phyloP scores from a whole-genome alignment of 2,797 vertebrate species.

The Enteromius afrohamiltoni region DNA sequence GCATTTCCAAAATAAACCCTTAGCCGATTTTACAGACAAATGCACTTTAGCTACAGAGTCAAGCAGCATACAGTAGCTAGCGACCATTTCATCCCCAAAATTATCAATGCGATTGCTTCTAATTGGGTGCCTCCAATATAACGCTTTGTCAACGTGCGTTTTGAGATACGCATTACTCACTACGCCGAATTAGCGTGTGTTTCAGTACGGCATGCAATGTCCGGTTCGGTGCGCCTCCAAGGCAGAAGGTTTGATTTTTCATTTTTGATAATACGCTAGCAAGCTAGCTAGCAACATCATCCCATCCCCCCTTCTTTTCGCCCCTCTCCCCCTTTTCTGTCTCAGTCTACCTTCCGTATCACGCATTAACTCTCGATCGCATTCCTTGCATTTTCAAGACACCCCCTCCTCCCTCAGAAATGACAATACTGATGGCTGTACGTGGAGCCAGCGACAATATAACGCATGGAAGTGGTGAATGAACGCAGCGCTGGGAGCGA shows the following conservation, averaged over 20 bases:
- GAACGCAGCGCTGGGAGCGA: constrained; percentile 38
- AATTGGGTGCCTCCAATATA: constrained; percentile 57
- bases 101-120: constrained; percentile 53
- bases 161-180: constrained; percentile 55
- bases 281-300: constrained; percentile 62
- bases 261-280: constrained; percentile 59
- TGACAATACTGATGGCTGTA: constrained; percentile 73
- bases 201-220: constrained; percentile 54
- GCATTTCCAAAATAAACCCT: constrained; percentile 21
- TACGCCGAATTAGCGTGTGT: constrained; percentile 44
- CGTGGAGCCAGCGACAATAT: constrained; percentile 66
- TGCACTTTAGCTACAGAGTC: constrained; percentile 46
- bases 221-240: constrained; percentile 42
- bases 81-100: constrained; percentile 50
- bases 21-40: constrained; percentile 37
- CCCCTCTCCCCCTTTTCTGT: constrained; percentile 62
- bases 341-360: constrained; percentile 68
- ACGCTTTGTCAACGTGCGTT: constrained; percentile 59
- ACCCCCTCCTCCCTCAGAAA: constrained; percentile 61
- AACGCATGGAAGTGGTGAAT: constrained; percentile 57
- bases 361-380: constrained; percentile 74
- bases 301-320: constrained; percentile 70
- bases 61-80: constrained; percentile 53
- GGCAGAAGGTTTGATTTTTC: constrained; percentile 56
- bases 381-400: constrained; percentile 78